Conservation (phyloP, 2,797 vertebrate species). For the Sebastes oblongus region DNA sequence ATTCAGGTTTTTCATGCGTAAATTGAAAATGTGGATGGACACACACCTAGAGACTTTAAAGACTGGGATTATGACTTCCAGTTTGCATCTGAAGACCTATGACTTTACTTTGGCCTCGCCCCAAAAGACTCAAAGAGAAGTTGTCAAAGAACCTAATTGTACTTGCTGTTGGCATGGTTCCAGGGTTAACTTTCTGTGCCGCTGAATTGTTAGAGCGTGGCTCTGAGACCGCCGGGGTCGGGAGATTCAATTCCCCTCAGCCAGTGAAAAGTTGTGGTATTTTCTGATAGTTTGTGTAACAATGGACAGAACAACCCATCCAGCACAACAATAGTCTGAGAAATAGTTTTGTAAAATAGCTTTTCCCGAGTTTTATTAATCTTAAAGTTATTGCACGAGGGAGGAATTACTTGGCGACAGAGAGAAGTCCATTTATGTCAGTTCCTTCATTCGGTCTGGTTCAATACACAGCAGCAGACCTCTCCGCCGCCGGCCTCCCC, state of each 20-base stretch:
- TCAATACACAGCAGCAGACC: neutral
- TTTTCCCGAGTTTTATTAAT: neutral
- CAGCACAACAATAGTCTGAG: neutral
- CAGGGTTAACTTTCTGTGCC: neutral
- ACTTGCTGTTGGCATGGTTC: neutral
- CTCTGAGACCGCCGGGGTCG: neutral
- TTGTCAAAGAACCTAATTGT: neutral
- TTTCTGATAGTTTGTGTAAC: neutral
- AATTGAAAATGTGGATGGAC: too few species aligned
- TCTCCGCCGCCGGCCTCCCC: neutral
- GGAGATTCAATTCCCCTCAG: neutral
- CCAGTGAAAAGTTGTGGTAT: neutral
- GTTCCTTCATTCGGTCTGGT: neutral
- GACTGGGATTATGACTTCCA: neutral
- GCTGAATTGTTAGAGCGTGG: neutral
- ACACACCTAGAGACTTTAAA: too few species aligned
- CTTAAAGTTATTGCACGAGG: neutral
- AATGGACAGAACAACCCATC: neutral
- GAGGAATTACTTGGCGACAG: neutral
- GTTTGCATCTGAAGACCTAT: neutral
- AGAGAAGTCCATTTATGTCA: neutral
- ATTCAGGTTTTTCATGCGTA: too few species aligned
- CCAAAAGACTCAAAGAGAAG: neutral
- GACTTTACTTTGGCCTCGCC: neutral
- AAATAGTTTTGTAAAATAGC: neutral